These are phyloP conservation scores for Anoplolepis gracilipes DNA, from an alignment of 1,140 invertebrate species.

Conservation along the genomic window DNA sequence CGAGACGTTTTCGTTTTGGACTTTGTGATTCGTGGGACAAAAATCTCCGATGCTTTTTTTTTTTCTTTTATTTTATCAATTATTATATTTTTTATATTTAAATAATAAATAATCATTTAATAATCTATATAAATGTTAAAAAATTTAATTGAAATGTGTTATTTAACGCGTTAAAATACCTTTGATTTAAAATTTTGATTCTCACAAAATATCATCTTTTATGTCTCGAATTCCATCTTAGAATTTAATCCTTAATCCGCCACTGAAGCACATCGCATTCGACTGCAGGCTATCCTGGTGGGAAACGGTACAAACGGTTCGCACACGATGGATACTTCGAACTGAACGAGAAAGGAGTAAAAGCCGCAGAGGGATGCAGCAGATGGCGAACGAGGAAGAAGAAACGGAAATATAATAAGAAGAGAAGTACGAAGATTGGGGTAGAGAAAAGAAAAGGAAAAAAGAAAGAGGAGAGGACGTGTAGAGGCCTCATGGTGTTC, in stretches of 20 bases:
- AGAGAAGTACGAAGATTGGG: conserved; percentile 22
- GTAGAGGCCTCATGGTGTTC: conserved; percentile 25
- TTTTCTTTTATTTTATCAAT: not conserved
- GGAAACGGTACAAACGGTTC: conserved; percentile 22
- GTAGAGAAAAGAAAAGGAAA: not conserved
- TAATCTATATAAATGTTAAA: not conserved
- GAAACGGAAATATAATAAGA: conserved; percentile 37
- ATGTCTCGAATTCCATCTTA: too few relatives aligned
- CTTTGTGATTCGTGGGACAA: not conserved
- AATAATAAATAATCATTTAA: not conserved
- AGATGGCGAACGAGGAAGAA: not conserved
- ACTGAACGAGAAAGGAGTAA: not conserved
- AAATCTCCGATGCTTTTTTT: too few relatives aligned
- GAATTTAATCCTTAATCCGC: not conserved
- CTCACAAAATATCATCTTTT: not conserved
- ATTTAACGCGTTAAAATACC: not conserved
- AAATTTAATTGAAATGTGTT: not conserved
- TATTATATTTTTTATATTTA: not conserved
- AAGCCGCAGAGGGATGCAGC: not conserved
- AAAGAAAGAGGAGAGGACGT: conserved; percentile 2
- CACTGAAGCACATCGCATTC: conserved; percentile 5
- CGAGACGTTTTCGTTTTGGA: conserved; percentile 24
- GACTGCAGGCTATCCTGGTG: not conserved
- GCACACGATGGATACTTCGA: not conserved
- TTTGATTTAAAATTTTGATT: not conserved